Conservation (phyloP, 1,140 invertebrate species). For the Bombus difficillimus region DNA sequence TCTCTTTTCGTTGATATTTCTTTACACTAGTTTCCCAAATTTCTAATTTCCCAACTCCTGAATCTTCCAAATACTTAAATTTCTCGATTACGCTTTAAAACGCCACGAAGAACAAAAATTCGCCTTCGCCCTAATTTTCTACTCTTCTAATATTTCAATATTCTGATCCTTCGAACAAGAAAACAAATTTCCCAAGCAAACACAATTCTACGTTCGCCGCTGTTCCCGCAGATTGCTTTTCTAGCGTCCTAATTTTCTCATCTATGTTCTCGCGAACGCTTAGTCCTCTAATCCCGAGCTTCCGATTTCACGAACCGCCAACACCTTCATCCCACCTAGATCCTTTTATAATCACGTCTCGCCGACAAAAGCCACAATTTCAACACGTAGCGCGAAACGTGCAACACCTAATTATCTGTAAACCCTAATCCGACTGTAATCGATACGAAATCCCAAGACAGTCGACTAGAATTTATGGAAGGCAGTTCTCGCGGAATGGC, state of each 20-base stretch:
- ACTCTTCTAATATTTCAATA: too few relatives aligned
- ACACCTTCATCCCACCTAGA: not conserved
- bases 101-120: not conserved
- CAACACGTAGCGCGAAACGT: not conserved
- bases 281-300: not conserved
- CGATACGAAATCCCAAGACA: not conserved
- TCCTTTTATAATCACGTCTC: not conserved
- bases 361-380: not conserved
- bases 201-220: not conserved
- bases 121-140: rapidly evolving
- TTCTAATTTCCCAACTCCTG: not conserved
- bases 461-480: not conserved
- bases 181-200: not conserved
- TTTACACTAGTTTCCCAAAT: not conserved
- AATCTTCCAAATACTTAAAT: not conserved
- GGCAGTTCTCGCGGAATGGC: not conserved
- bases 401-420: not conserved
- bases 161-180: too few relatives aligned
- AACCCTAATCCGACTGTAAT: not conserved
- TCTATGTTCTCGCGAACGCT: not conserved
- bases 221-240: too few relatives aligned
- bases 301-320: not conserved
- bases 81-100: not conserved
- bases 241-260: not conserved
- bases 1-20: too few relatives aligned